Evolutionary conservation across 1,140 invertebrate species (phyloP), one percentile per base, ranked within the genome.

Genomic region (Leptopilina boulardi): DNA sequence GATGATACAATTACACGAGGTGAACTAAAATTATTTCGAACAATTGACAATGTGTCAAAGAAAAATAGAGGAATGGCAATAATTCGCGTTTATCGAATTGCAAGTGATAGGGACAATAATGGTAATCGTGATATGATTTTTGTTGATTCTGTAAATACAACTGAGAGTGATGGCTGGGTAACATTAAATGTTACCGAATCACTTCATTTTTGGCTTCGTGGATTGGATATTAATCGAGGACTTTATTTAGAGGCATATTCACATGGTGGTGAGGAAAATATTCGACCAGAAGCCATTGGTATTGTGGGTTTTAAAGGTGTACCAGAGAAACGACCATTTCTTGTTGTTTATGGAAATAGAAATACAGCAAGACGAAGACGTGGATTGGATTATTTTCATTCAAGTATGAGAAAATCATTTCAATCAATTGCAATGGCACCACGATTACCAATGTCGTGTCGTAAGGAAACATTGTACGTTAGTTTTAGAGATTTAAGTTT

Each of bases 401-500:
- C 71, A 54, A 74, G 15, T 15, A 13, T 30, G 0, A 59, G n/a
- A 30, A 70, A 19, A 26, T 74, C 3, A 13, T 26, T 19, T 13
- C 30, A 9, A 18, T 47, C 11, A 1, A 8, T 34, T 30, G 18
- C 1, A 42, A 70, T 9, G 11, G 26, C 23, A 18, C 26, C 26
- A 51, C n/a, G 18, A 54, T 10, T 8, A 21, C 59, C 51, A 10
- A 51, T 92, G 80, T 93, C 92, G 78, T 97, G 96, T 89, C 94
- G 94, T 87, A 95, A 96, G 84, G 94, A 95, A 86, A 96, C 93
- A 26, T 89, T 97, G 0, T 97, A 96, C 85, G 96, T 97, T 8
- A 96, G 94, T 87, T 97, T 98, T 84, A 94, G 94, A 84, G 95
- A 97, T 87, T 89, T 97, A 54, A 93, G 95, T 74, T 94, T 97